Percentiles rank a stretch among this genome's conserved stretches.
Evolutionary conservation across 1,140 invertebrate species (phyloP).

Genomic region (Pristionchus pacificus): DNA sequence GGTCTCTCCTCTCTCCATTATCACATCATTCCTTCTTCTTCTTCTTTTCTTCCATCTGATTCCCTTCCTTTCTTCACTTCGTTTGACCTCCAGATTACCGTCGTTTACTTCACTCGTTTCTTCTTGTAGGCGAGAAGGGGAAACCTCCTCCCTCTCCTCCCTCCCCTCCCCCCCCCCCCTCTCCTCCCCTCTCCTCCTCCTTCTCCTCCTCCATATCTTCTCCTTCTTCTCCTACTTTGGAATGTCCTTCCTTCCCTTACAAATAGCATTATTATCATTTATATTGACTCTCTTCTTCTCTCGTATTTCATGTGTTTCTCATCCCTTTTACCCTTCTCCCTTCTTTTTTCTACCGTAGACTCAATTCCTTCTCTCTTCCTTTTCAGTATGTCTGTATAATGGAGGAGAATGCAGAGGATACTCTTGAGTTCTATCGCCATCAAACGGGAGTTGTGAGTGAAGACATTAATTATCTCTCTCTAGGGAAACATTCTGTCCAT

Average conservation of each 20-base stretch:
- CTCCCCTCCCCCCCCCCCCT: neutral
- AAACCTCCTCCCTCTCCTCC: too few species aligned
- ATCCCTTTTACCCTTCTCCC: neutral
- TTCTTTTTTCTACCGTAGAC: slow-evolving; percentile 4
- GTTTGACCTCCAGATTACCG: too few species aligned
- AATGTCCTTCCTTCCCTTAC: neutral
- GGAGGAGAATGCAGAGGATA: neutral
- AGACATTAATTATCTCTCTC: neutral
- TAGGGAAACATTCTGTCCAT: neutral
- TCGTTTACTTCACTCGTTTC: too few species aligned
- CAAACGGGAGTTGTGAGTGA: neutral
- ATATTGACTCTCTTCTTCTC: slow-evolving; percentile 13
- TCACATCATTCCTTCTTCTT: too few species aligned
- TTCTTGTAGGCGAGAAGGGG: too few species aligned
- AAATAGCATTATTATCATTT: neutral
- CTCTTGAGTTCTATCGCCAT: neutral
- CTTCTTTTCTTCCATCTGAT: too few species aligned
- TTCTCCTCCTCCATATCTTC: neutral
- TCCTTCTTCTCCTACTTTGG: neutral
- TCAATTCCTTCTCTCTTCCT: slow-evolving; percentile 1
- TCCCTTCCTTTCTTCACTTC: too few species aligned
- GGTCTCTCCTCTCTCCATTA: too few species aligned
- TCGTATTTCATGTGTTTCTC: slow-evolving; percentile 3
- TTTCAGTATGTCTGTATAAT: slow-evolving; percentile 10
- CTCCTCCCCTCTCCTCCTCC: neutral